Percentiles rank a stretch among this genome's conserved stretches.
Conservation (phyloP, 2,113 vertebrate species). For the Astur gentilis region DNA sequence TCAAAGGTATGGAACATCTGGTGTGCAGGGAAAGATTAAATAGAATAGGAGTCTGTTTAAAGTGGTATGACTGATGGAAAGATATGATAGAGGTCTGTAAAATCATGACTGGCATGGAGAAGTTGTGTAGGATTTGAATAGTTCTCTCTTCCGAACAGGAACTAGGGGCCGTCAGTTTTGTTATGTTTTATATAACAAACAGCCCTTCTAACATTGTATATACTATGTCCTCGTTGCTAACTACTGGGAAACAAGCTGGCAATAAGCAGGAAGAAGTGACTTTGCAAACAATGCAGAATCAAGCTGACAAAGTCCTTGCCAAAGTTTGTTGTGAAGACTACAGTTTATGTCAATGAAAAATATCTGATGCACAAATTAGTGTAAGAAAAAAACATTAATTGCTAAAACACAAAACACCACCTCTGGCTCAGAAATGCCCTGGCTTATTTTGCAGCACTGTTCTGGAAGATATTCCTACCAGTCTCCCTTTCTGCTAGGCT, state of each 20-base stretch:
- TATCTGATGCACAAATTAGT: not conserved
- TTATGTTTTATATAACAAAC: not conserved
- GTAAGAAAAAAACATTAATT: not conserved
- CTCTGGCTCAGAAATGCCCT: not conserved
- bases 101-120: not conserved
- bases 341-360: not conserved
- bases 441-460: not conserved
- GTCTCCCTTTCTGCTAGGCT: not conserved
- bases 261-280: not conserved
- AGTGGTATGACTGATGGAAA: not conserved
- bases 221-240: not conserved
- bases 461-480: not conserved
- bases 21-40: constrained; percentile 11
- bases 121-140: not conserved
- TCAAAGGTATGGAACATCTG: constrained; percentile 33
- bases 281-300: not conserved
- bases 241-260: not conserved
- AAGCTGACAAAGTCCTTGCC: not conserved
- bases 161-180: not conserved
- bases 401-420: not conserved
- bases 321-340: not conserved
- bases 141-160: not conserved
- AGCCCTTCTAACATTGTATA: not conserved
- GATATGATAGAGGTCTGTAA: not conserved
- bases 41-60: not conserved